phyloP scores from a whole-genome alignment of 2,797 vertebrate species.

The Girardinus metallicus region DNA sequence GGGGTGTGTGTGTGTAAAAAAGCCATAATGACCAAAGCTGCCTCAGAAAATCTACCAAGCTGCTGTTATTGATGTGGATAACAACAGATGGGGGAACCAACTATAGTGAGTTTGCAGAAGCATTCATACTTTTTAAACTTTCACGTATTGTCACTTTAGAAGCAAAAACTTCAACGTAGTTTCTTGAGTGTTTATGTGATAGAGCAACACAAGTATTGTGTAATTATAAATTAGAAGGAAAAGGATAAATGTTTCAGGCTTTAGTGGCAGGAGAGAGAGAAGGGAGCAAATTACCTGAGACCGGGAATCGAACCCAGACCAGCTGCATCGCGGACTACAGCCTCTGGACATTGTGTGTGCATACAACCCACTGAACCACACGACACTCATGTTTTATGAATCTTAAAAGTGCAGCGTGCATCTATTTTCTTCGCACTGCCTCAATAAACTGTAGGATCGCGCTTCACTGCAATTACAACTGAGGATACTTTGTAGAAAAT shows the following conservation, averaged over 20 bases:
- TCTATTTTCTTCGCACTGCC: background rate
- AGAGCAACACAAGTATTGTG: background rate
- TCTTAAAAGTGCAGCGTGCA: background rate
- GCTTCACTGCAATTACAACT: background rate
- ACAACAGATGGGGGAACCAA: constrained; percentile 7
- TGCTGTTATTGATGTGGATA: constrained; percentile 20
- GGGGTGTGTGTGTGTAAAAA: constrained; percentile 13
- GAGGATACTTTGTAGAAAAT: background rate
- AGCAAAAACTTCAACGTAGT: background rate
- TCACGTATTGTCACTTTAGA: background rate
- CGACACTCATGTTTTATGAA: background rate
- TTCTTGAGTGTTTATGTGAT: background rate
- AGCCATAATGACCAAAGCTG: constrained; percentile 23
- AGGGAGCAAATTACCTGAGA: background rate
- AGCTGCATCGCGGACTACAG: background rate
- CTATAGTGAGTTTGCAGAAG: background rate
- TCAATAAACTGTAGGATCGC: background rate
- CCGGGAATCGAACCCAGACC: background rate
- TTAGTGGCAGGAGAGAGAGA: background rate
- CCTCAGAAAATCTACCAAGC: constrained; percentile 27
- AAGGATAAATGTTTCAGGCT: background rate
- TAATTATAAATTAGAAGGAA: background rate
- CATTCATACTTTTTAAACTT: background rate
- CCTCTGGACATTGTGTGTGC: background rate
- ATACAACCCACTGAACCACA: background rate